phyloP scores from a whole-genome alignment of 1,140 invertebrate genomes.

The Polypedilum pembai region DNA sequence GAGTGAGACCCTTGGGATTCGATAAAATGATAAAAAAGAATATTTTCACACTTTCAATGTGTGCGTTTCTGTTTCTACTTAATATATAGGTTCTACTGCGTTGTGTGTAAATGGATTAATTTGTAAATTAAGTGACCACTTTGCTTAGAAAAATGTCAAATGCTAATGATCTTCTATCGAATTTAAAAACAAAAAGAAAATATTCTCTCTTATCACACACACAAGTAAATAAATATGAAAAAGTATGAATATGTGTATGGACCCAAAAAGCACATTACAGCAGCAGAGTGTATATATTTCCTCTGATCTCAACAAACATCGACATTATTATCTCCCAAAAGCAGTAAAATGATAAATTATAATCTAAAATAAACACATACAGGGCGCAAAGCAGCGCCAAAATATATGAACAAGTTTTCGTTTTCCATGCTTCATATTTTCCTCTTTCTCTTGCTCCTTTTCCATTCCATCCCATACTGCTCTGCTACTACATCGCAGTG shows the following conservation, averaged over 20 bases:
- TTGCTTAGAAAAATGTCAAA: not conserved
- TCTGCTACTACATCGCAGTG: not conserved
- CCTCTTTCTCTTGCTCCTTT: not conserved
- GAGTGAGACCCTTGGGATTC: not conserved
- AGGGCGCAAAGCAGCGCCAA: conserved; percentile 21
- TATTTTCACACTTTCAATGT: conserved; percentile 27
- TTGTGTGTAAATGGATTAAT: not conserved
- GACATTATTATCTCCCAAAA: conserved; percentile 16
- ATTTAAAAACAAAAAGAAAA: not conserved
- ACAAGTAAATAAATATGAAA: not conserved
- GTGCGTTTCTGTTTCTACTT: not conserved
- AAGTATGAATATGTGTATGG: not conserved
- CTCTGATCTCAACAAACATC: conserved; percentile 27
- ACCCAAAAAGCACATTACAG: conserved; percentile 16
- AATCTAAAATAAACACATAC: conserved; percentile 27
- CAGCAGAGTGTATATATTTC: not conserved
- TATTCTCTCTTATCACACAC: not conserved
- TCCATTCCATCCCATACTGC: not conserved
- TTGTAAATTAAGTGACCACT: conserved; percentile 20
- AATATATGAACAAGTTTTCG: conserved; percentile 24
- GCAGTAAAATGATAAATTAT: conserved; percentile 26
- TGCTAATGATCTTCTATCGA: not conserved
- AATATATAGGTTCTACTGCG: not conserved
- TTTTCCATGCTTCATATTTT: conserved; percentile 23
- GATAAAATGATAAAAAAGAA: conserved; percentile 27